Evolutionary conservation across 2,888 invertebrate species (phyloP).

Genomic region (Macaria notata): DNA sequence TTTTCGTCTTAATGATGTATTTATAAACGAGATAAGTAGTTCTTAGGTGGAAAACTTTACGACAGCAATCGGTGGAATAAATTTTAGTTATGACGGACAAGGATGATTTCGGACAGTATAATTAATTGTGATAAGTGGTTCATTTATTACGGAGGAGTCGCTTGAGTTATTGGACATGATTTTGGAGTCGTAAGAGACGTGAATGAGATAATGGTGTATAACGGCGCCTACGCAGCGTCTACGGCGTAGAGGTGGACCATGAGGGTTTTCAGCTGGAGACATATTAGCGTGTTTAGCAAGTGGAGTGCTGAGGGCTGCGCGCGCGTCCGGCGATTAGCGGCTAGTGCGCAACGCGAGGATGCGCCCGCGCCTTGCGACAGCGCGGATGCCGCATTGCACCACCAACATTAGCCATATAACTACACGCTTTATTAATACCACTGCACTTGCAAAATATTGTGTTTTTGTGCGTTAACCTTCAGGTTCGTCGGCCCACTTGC

Average conservation of each 20-base stretch:
- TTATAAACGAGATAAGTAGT: constrained; percentile 17
- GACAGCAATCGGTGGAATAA: constrained; percentile 5
- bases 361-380: constrained; percentile 72
- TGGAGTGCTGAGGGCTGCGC: constrained; percentile 51
- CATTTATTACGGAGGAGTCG: constrained; percentile 11
- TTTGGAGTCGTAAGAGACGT: neutral
- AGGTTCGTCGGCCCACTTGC: constrained; percentile 70
- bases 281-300: constrained; percentile 59
- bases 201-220: constrained; percentile 11
- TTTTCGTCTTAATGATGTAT: constrained; percentile 18
- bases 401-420: constrained; percentile 61
- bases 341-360: constrained; percentile 75
- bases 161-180: constrained; percentile 11
- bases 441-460: constrained; percentile 76
- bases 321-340: constrained; percentile 75
- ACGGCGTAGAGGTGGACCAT: constrained; percentile 41
- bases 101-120: constrained; percentile 7
- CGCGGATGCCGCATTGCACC: constrained; percentile 77
- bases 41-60: constrained; percentile 10
- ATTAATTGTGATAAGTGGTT: constrained; percentile 13
- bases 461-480: constrained; percentile 76
- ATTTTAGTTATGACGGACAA: constrained; percentile 7
- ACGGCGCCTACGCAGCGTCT: constrained; percentile 21
- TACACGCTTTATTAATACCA: constrained; percentile 73
- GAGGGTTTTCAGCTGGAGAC: constrained; percentile 46